These are phyloP conservation scores for Antechinus flavipes DNA, from an alignment of 2,113 vertebrate genomes.

Conservation along the genomic window DNA sequence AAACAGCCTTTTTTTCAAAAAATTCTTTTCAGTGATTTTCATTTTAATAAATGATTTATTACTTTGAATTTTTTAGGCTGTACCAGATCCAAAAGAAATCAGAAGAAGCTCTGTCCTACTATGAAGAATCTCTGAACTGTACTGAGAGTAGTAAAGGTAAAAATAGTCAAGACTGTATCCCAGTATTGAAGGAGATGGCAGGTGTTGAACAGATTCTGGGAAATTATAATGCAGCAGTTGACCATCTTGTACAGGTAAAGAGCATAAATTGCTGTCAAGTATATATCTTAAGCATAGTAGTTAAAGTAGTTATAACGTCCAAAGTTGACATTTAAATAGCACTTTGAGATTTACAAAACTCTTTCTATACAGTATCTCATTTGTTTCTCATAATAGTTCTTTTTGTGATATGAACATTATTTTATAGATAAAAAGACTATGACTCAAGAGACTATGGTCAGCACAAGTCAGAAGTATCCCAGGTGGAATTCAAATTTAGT, in stretches of 20 bases:
- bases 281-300: background rate
- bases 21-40: background rate
- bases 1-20: background rate
- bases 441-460: background rate
- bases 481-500: background rate
- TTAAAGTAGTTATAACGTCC: background rate
- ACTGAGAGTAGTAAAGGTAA: slow-evolving; percentile 57
- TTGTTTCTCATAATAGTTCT: slow-evolving; percentile 15
- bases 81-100: slow-evolving; percentile 66
- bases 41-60: slow-evolving; percentile 21
- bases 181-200: slow-evolving; percentile 83
- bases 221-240: slow-evolving; percentile 73
- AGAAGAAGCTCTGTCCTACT: slow-evolving; percentile 68
- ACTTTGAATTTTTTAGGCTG: slow-evolving; percentile 60
- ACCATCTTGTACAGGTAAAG: slow-evolving; percentile 82
- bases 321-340: background rate
- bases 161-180: slow-evolving; percentile 65
- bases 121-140: slow-evolving; percentile 65
- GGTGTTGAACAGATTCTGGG: slow-evolving; percentile 81
- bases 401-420: background rate
- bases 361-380: slow-evolving; percentile 10
- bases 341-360: background rate
- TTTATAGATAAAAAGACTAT: slow-evolving; percentile 15
- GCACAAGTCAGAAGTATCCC: background rate
- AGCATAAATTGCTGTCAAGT: rapidly evolving